Conservation (phyloP, 2,888 invertebrate species). For the Gymnosoma rotundatum region DNA sequence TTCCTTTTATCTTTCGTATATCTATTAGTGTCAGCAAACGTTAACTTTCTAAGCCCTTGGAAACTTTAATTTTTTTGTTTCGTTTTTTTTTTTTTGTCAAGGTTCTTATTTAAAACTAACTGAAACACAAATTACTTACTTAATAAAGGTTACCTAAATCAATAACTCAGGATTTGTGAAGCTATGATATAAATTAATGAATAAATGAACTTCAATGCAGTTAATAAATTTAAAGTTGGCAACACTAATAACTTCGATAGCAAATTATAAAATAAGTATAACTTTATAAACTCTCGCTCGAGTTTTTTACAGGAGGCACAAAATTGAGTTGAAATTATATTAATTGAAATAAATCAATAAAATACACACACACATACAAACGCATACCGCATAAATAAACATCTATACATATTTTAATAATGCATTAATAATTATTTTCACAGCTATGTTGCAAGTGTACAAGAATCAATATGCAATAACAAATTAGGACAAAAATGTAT, state of each 20-base stretch:
- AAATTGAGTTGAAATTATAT: slow-evolving; percentile 64
- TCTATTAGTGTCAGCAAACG: too few relatives aligned
- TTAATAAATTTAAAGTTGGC: slow-evolving; percentile 56
- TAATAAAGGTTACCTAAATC: too few relatives aligned
- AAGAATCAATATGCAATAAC: slow-evolving; percentile 41
- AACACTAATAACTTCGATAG: slow-evolving; percentile 31
- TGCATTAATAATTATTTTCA: slow-evolving; percentile 59
- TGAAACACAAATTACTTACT: too few relatives aligned
- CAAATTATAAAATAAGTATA: slow-evolving; percentile 39
- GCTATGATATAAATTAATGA: too few relatives aligned
- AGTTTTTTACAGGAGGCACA: slow-evolving; percentile 48
- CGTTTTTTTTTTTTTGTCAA: too few relatives aligned
- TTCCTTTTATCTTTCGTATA: too few relatives aligned
- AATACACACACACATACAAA: slow-evolving; percentile 4
- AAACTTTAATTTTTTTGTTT: too few relatives aligned
- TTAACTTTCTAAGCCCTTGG: too few relatives aligned
- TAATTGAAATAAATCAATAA: slow-evolving; percentile 70
- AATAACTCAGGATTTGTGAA: too few relatives aligned
- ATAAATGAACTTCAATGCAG: neutral
- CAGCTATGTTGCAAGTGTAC: slow-evolving; percentile 29
- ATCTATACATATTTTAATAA: slow-evolving; percentile 42
- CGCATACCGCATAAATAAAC: neutral
- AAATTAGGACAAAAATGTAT: slow-evolving; percentile 41
- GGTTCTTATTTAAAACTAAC: too few relatives aligned
- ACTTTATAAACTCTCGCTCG: slow-evolving; percentile 44